A percentile compares a stretch with the other conserved stretches of the same genome.
Evolutionary conservation across 2,113 vertebrate genomes (phyloP).

Genomic region (Lamprotornis superbus): DNA sequence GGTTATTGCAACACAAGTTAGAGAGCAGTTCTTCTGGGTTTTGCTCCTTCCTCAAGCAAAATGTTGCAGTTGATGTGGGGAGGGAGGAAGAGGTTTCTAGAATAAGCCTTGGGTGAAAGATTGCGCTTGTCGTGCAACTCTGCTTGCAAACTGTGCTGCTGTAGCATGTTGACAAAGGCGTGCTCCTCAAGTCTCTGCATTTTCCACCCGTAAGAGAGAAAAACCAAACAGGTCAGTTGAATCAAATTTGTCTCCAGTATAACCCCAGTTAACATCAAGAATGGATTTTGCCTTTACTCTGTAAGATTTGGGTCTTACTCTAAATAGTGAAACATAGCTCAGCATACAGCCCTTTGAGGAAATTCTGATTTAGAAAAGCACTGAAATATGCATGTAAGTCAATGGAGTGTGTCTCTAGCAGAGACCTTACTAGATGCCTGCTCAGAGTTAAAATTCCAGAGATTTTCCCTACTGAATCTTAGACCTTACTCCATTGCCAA

Average conservation of each 20-base stretch:
- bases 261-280: background rate
- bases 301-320: background rate
- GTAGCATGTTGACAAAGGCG: background rate
- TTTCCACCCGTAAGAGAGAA: background rate
- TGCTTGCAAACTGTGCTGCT: background rate
- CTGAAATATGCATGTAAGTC: constrained; percentile 31
- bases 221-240: background rate
- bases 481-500: background rate
- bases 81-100: constrained; percentile 48
- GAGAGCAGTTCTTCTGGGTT: background rate
- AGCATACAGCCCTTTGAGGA: background rate
- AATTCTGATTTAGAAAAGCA: constrained; percentile 44
- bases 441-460: background rate
- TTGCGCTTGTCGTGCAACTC: background rate
- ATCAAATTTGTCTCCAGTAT: background rate
- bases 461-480: background rate
- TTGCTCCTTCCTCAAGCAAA: constrained; percentile 37
- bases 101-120: constrained; percentile 8
- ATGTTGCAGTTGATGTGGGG: background rate
- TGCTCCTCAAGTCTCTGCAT: background rate
- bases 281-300: background rate
- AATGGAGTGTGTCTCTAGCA: background rate
- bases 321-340: background rate
- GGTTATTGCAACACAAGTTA: constrained; percentile 25
- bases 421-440: background rate